Conservation (phyloP, 2,888 invertebrate species). For the Tanypteryx hageni region DNA sequence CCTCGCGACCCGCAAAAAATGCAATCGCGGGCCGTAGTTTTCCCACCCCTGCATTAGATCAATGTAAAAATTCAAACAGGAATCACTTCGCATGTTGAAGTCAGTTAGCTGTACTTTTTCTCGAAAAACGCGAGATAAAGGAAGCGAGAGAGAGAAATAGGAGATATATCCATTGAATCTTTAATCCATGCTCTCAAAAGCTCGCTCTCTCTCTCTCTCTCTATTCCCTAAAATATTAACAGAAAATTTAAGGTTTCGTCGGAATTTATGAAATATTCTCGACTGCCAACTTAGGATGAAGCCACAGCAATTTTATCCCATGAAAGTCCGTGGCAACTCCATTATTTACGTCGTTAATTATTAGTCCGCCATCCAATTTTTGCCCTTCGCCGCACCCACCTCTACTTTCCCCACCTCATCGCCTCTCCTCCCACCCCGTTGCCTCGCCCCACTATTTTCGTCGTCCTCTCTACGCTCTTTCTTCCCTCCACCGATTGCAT, state of each 20-base stretch:
- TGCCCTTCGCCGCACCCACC: neutral
- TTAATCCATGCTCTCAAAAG: neutral
- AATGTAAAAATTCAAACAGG: too few species aligned
- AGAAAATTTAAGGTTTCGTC: conserved; percentile 31
- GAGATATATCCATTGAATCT: conserved; percentile 15
- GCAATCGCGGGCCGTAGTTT: too few species aligned
- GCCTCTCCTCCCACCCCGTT: neutral
- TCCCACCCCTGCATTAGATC: too few species aligned
- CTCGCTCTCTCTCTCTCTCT: neutral
- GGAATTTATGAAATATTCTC: conserved; percentile 48
- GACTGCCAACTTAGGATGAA: neutral
- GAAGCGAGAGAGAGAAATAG: neutral
- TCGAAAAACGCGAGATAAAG: neutral
- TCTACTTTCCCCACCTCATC: neutral
- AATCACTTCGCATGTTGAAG: too few species aligned
- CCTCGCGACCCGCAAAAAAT: too few species aligned
- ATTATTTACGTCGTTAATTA: conserved; percentile 47
- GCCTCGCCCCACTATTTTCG: neutral
- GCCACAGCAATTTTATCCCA: neutral
- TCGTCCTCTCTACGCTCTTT: too few species aligned
- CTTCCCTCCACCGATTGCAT: neutral
- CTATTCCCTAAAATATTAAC: neutral
- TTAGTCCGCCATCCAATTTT: neutral
- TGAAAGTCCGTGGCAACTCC: neutral
- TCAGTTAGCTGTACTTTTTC: too few species aligned